These are phyloP conservation scores for Clitarchus hookeri DNA, from an alignment of 2,888 invertebrate species.

Conservation along the genomic window DNA sequence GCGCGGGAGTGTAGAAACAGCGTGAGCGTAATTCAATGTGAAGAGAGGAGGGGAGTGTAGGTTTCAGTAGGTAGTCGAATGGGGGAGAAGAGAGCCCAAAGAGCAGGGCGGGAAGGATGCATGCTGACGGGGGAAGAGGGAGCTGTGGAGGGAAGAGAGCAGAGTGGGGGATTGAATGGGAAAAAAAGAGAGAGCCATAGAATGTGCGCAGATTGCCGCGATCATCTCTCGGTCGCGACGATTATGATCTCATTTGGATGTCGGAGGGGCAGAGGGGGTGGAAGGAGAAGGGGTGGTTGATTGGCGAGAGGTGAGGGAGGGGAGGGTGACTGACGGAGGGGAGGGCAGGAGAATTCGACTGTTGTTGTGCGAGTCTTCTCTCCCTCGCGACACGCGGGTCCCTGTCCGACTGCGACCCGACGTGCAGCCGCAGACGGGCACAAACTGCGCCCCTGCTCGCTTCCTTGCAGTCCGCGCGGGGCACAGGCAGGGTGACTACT, in stretches of 20 bases:
- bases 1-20: constrained; percentile 16
- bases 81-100: neutral
- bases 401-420: no score
- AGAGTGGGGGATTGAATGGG: neutral
- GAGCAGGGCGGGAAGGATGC: neutral
- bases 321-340: neutral
- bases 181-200: constrained; percentile 2
- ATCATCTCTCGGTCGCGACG: constrained; percentile 21
- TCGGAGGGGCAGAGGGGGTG: neutral
- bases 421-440: no score
- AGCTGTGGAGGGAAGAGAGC: neutral
- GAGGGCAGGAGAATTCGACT: neutral
- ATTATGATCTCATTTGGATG: constrained; percentile 26
- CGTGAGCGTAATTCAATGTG: constrained; percentile 23
- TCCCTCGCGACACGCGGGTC: no score
- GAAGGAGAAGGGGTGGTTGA: neutral
- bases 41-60: constrained; percentile 10
- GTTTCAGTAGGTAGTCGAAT: constrained; percentile 21
- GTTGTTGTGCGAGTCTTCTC: neutral
- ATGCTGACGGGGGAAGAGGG: neutral
- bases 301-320: neutral
- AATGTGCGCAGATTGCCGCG: constrained; percentile 24
- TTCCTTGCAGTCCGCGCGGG: no score
- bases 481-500: no score
- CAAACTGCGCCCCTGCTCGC: no score